Percentiles rank a stretch among this genome's conserved stretches.
phyloP scores from a whole-genome alignment of 2,113 vertebrate genomes.

The Microtus montanus region DNA sequence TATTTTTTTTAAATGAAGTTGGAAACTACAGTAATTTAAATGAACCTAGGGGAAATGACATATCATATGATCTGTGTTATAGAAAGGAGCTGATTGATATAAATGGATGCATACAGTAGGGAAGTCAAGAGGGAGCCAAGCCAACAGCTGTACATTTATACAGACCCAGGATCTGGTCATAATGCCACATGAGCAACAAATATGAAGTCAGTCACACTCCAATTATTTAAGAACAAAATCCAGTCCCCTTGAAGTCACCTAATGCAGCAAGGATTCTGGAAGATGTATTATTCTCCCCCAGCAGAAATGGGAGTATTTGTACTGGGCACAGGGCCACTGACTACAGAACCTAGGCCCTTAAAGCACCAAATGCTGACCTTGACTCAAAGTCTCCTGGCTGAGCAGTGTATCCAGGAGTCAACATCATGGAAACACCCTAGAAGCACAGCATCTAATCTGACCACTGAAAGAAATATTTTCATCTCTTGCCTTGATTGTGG shows the following conservation, averaged over 20 bases:
- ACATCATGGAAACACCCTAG: background rate
- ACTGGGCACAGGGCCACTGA: background rate
- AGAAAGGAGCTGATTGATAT: background rate
- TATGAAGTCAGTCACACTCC: background rate
- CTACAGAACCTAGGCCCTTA: background rate
- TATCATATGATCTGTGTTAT: background rate
- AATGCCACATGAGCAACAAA: background rate
- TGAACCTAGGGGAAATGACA: background rate
- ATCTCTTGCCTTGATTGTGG: background rate
- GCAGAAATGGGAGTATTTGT: background rate
- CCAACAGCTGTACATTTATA: background rate
- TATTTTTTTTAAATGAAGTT: background rate
- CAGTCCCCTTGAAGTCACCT: background rate
- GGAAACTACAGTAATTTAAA: background rate
- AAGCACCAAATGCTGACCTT: background rate
- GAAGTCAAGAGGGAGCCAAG: background rate
- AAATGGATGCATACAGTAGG: background rate
- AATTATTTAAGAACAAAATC: background rate
- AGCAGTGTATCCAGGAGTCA: slow-evolving; percentile 17
- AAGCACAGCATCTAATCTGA: background rate
- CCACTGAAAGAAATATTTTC: background rate
- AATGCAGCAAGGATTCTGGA: background rate
- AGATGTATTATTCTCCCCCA: background rate
- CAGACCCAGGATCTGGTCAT: background rate
- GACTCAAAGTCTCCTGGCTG: background rate